phyloP scores from a whole-genome alignment of 92 coral and sea anemone species.

The Montipora capitata region DNA sequence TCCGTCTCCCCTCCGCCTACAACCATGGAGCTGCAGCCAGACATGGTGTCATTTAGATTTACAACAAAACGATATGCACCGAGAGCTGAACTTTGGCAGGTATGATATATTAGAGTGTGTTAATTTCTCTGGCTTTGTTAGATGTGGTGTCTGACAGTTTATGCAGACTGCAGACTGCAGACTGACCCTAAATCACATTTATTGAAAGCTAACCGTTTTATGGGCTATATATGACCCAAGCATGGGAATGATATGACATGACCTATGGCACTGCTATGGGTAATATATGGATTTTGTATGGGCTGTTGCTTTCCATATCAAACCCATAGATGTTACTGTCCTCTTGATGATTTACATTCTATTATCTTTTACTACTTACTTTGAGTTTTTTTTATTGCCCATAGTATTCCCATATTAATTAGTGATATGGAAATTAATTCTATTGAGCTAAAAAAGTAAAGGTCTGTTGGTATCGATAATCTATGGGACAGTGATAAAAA shows the following conservation, averaged over 20 bases:
- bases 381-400: slow-evolving; percentile 9
- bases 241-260: slow-evolving; percentile 9
- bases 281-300: neutral
- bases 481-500: too few relatives aligned
- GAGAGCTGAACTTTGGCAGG: slow-evolving; percentile 92
- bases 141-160: too few relatives aligned
- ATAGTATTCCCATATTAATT: neutral
- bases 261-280: neutral
- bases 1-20: slow-evolving; percentile 88
- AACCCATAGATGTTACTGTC: slow-evolving; percentile 16
- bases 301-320: slow-evolving; percentile 3
- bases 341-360: neutral
- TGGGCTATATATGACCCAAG: slow-evolving; percentile 13
- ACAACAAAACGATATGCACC: slow-evolving; percentile 88
- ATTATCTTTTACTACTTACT: slow-evolving; percentile 1
- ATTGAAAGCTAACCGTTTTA: neutral
- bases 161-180: too few relatives aligned
- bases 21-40: slow-evolving; percentile 90
- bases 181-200: too few relatives aligned
- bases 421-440: neutral
- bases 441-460: too few relatives aligned
- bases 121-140: neutral
- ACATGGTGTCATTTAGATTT: slow-evolving; percentile 88
- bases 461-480: too few relatives aligned
- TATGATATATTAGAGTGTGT: neutral